Base-by-base conservation (phyloP, 2,888 invertebrate genomes). In the Opisthograptis luteolata region DNA sequence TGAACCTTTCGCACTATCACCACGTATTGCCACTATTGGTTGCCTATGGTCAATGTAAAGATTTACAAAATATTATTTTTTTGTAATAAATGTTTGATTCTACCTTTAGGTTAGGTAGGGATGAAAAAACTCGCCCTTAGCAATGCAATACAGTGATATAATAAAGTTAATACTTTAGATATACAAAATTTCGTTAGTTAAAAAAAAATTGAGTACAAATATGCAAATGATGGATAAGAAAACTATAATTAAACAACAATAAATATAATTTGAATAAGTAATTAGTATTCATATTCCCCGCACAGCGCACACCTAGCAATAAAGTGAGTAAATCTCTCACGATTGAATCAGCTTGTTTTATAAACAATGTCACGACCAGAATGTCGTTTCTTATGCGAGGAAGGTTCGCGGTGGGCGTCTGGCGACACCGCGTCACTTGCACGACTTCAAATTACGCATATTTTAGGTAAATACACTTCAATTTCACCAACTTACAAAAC, bases 341-440 rank as follows among this genome's bases (percentile, higher is more conserved):
- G 70, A 69, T 59, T 46, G 48, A 55, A 58, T 57, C 58, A 53
- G 51, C 45, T 58, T 72, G 60, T 67, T 68, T 68, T 69, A 64
- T 64, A 71, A 73, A 70, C 65, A 73, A 43, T 58, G 60, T 68
- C 65, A 72, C 65, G 66, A 66, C 55, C 53, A 45, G 53, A 46
- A 24, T 34, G 44, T 10, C 44, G 34, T 41, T 51, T 44, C 44
- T 35, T 40, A 51, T 51, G 50, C 44, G 32, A 32, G 40, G 19
- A 15, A 9, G 25, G 51, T 36, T 31, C 13, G 8, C 31, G 3
- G 10, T n/a, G 35, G 2, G 19, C 25, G 41, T 46, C 43, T 34
- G 50, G 24, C 54, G 41, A 47, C 58, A 43, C 49, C 10, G 51
- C 39, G 30, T 36, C 34, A 46, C 52, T 47, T 35, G 55, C 52